phyloP scores from a whole-genome alignment of 30 jellyfish, hydroid and myxozoan species.

The Turritopsis rubra region DNA sequence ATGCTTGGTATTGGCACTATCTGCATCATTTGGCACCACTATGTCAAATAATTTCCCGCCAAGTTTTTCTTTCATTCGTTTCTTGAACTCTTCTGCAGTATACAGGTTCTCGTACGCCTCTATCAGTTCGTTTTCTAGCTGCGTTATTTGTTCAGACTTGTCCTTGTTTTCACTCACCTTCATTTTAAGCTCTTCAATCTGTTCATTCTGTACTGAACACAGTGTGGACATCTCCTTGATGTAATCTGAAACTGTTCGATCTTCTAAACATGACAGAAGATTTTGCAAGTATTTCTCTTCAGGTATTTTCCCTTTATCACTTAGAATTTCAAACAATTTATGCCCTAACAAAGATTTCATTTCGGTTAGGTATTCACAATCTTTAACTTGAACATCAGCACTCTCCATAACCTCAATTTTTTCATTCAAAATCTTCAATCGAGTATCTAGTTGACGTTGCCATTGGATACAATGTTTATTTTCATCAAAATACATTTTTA shows the following conservation, averaged over 20 bases:
- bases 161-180: not conserved
- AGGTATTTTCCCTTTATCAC: not conserved
- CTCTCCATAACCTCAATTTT: constrained; percentile 14
- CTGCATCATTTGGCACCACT: not conserved
- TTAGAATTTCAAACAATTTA: not conserved
- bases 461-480: constrained; percentile 3
- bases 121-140: not conserved
- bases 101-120: not conserved
- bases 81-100: not conserved
- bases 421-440: not conserved
- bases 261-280: not conserved
- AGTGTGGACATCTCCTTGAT: not conserved
- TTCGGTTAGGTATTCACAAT: not conserved
- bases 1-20: not conserved
- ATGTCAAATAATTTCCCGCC: not conserved
- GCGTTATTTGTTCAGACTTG: not conserved
- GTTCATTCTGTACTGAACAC: constrained; percentile 4
- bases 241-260: not conserved
- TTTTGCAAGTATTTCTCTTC: not conserved
- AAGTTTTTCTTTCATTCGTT: not conserved
- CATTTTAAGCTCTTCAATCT: not conserved
- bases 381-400: constrained; percentile 8
- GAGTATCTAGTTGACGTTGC: not conserved
- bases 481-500: constrained; percentile 1
- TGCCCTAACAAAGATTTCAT: not conserved